Evolutionary conservation across 1,140 invertebrate genomes (phyloP).

Genomic region (Pogonognathellus flavescens): DNA sequence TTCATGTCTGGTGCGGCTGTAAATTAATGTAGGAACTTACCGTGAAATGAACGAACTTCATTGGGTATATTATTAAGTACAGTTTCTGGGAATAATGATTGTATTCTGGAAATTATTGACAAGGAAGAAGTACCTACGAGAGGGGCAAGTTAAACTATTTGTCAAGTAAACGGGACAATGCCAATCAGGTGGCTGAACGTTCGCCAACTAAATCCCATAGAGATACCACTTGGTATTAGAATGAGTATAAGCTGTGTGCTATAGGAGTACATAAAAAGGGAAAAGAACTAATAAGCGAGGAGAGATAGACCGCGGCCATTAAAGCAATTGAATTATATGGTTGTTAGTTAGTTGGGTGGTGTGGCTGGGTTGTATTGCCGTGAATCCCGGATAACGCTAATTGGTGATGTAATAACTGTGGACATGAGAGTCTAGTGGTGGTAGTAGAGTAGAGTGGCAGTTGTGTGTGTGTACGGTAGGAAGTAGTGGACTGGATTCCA

Average conservation of each 20-base stretch:
- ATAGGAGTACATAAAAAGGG: neutral
- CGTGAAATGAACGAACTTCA: too few species aligned
- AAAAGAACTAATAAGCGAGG: neutral
- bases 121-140: too few species aligned
- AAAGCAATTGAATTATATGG: conserved; percentile 44
- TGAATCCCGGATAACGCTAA: conserved; percentile 33
- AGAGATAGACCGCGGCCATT: conserved; percentile 2
- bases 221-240: too few species aligned
- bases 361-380: conserved; percentile 7
- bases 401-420: conserved; percentile 48
- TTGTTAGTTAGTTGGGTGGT: conserved; percentile 7
- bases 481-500: neutral
- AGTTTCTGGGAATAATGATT: too few species aligned
- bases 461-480: neutral
- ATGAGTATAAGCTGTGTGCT: neutral
- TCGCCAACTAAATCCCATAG: too few species aligned
- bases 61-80: too few species aligned
- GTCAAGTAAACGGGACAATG: too few species aligned
- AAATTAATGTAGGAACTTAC: too few species aligned
- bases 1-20: too few species aligned
- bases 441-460: neutral
- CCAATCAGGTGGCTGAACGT: too few species aligned
- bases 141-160: too few species aligned
- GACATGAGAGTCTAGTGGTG: conserved; percentile 1
- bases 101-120: too few species aligned